Evolutionary conservation across 2,888 invertebrate genomes (phyloP), one percentile per base, ranked within the genome.

Genomic region (Chouioia cunea): DNA sequence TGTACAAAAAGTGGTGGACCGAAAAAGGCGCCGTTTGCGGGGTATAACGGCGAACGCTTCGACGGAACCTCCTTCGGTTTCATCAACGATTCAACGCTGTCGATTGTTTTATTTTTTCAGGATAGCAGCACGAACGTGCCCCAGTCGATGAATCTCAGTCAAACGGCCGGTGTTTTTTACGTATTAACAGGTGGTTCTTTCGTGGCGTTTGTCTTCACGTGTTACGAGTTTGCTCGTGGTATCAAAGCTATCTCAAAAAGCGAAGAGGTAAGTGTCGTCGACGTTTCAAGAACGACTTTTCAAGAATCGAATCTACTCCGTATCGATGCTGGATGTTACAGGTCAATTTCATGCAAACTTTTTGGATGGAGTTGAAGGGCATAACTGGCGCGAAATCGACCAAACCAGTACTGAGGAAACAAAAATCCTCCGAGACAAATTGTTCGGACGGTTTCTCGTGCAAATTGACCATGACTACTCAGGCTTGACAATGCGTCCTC

Each of bases 81-180:
- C 44, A 47, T 20, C 10, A 22, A n/a, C 54, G 3, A 14, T 56
- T 23, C 16, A 57, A 36, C 36, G 3, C 43, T 43, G 2, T 57
- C 12, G 18, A 16, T 57, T 43, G 18, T 4, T 22, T 43, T 15
- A n/a, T 46, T 4, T 22, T n/a, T 16, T 36, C 23, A 66, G 53
- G 16, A 52, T 12, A 10, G 22, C 15, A 15, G 16, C 1, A 56
- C 66, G 1, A 86, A 86, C 0, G 88, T 86, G 80, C 86, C 90
- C 0, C 88, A 88, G 44, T 89, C 91, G 16, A 85, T 96, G 96
- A 71, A 91, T 91, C 58, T 97, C 65, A 91, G 92, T 53, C 95
- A 97, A 82, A 93, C 94, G 1, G 93, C 93, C 65, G 94, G 94
- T n/a, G 93, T 95, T 1, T 95, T 94, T 84, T 88, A 94, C 47